These are phyloP conservation scores for Macrobrachium nipponense DNA, from an alignment of 1,140 invertebrate genomes.

Conservation along the genomic window DNA sequence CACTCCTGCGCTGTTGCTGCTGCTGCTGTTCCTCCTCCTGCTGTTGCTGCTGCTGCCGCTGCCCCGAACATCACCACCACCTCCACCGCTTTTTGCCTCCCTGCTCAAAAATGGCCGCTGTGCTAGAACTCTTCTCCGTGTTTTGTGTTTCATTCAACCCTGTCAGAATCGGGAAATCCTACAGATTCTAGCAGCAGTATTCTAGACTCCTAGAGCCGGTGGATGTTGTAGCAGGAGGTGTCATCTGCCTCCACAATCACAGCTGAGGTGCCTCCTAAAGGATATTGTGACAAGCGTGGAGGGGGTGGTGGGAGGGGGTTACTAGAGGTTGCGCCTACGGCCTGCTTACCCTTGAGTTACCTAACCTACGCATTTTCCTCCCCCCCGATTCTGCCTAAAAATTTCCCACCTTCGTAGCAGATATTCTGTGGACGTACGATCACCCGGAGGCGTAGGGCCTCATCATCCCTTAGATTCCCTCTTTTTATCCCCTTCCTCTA, in stretches of 20 bases:
- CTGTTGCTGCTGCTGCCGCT: too few relatives aligned
- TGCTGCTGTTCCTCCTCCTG: too few relatives aligned
- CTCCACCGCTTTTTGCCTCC: conserved; percentile 55
- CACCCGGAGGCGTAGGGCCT: too few relatives aligned
- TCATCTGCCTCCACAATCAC: not conserved
- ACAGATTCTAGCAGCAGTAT: not conserved
- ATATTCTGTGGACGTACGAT: too few relatives aligned
- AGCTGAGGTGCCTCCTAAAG: too few relatives aligned
- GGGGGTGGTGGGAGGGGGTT: conserved; percentile 8
- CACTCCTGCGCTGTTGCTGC: too few relatives aligned
- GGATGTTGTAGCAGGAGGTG: not conserved
- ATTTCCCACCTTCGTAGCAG: too few relatives aligned
- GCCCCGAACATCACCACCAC: conserved; percentile 12
- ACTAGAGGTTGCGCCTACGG: conserved; percentile 36
- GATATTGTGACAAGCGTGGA: not conserved
- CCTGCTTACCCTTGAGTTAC: conserved; percentile 22
- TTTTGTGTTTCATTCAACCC: conserved; percentile 43
- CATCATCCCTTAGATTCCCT: too few relatives aligned
- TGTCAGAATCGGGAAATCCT: conserved; percentile 27
- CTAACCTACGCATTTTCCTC: conserved; percentile 37
- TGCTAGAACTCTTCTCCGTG: conserved; percentile 37
- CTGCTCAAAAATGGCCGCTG: conserved; percentile 60
- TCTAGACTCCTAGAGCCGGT: not conserved
- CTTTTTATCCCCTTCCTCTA: too few relatives aligned
- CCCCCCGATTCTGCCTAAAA: not conserved